Evolutionary conservation across 2,113 vertebrate species (phyloP), one percentile per base, ranked within the genome.

Genomic region (Oncorhynchus kisutch): DNA sequence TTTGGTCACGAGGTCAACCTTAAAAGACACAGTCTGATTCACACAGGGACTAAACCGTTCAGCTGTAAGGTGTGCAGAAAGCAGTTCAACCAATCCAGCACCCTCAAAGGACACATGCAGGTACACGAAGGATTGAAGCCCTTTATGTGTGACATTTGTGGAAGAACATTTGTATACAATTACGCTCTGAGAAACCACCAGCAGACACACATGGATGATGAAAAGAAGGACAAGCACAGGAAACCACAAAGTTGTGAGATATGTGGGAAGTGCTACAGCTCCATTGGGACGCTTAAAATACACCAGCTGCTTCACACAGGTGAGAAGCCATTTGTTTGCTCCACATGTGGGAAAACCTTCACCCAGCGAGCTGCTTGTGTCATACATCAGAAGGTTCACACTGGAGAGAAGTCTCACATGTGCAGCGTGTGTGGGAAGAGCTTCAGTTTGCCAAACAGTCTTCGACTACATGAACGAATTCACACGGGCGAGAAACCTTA

Each of bases 361-460:
- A 68, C 65, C 39, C 82, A 79, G 78, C 74, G 67, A n/a, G 54
- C 9, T 25, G 27, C 73, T 4, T 88, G 92, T 7, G 76, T 85
- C 8, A 78, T 88, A 6, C 89, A 92, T 51, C 84, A 87, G 68
- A 82, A 91, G 31, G 91, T 54, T 12, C 51, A 54, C 51, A 54
- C 51, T 12, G 51, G 51, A 54, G 51, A 54, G 51, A 54, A 90
- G 76, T 87, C 90, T 7, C 91, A 91, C 67, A 85, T 85, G 29
- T 94, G 93, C 34, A 34, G 34, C 34, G 34, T 34, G 34, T 54
- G 51, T 59, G 91, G 91, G 9, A 88, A 90, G 57, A 81, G 64
- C 39, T 82, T 82, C 66, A 51, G 73, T 49, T 69, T 78, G 51
- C 4, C 77, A 4, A 75, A 71, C 71, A 77, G 68, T 27, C 72